These are phyloP conservation scores for Leptinotarsa texana DNA, from an alignment of 1,140 invertebrate genomes.

Conservation along the genomic window DNA sequence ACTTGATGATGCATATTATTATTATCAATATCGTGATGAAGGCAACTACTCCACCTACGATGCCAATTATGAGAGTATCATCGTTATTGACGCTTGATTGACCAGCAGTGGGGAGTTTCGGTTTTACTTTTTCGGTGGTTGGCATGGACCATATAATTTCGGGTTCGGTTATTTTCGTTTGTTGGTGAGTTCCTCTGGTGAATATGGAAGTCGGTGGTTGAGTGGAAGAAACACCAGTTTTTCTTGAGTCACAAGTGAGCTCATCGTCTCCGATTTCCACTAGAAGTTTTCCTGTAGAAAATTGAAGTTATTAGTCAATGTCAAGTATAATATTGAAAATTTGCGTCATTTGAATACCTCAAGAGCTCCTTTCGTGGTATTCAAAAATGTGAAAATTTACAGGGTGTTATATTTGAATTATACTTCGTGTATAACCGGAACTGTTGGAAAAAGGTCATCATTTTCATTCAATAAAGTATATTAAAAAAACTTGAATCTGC, in stretches of 20 bases:
- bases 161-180: slow-evolving; percentile 69
- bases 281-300: slow-evolving; percentile 65
- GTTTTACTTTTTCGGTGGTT: slow-evolving; percentile 60
- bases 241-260: slow-evolving; percentile 72
- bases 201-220: slow-evolving; percentile 55
- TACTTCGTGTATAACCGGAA: too few relatives aligned
- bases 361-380: too few relatives aligned
- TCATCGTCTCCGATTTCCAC: slow-evolving; percentile 78
- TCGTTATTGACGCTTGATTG: slow-evolving; percentile 74
- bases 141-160: slow-evolving; percentile 84
- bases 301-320: background rate
- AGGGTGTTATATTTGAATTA: too few relatives aligned
- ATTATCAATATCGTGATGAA: slow-evolving; percentile 88
- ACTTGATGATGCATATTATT: slow-evolving; percentile 79
- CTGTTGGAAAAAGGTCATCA: too few relatives aligned
- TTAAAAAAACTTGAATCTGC: too few relatives aligned
- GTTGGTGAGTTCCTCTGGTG: slow-evolving; percentile 56
- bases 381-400: too few relatives aligned
- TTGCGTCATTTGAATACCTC: too few relatives aligned
- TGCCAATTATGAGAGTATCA: slow-evolving; percentile 88
- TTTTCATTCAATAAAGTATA: too few relatives aligned
- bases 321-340: too few relatives aligned
- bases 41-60: slow-evolving; percentile 87
- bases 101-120: slow-evolving; percentile 60
- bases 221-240: slow-evolving; percentile 58